Evolutionary conservation across 2,113 vertebrate genomes (phyloP).

Genomic region (Clinocottus analis): DNA sequence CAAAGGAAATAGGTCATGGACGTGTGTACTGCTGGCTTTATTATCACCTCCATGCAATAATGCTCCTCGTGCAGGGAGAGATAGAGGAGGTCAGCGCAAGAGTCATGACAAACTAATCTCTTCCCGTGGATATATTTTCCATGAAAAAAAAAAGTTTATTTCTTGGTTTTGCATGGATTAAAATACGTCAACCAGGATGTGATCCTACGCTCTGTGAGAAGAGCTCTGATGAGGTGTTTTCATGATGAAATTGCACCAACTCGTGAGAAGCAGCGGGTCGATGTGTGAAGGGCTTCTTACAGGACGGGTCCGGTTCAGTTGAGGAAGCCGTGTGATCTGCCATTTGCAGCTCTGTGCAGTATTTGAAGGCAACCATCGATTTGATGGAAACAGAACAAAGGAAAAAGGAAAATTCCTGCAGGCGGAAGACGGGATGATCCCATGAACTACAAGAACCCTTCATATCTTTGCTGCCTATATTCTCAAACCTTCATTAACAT

Average conservation of each 20-base stretch:
- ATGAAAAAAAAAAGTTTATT: neutral
- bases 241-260: constrained; percentile 11
- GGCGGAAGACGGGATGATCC: constrained; percentile 1
- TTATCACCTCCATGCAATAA: neutral
- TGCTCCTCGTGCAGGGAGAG: neutral
- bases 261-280: constrained; percentile 5
- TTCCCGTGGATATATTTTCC: neutral
- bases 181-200: neutral
- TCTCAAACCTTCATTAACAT: neutral
- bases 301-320: constrained; percentile 25
- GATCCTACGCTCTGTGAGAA: neutral
- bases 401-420: constrained; percentile 1
- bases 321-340: constrained; percentile 33
- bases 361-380: constrained; percentile 39
- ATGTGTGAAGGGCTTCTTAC: constrained; percentile 9
- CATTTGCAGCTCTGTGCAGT: constrained; percentile 47
- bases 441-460: neutral
- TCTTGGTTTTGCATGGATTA: neutral
- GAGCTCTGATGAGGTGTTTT: neutral
- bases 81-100: neutral
- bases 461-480: neutral
- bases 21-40: neutral
- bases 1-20: neutral
- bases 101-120: neutral
- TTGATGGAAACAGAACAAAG: constrained; percentile 13